Base-by-base conservation (phyloP, 1,140 invertebrate genomes). In the Dreissena polymorpha region DNA sequence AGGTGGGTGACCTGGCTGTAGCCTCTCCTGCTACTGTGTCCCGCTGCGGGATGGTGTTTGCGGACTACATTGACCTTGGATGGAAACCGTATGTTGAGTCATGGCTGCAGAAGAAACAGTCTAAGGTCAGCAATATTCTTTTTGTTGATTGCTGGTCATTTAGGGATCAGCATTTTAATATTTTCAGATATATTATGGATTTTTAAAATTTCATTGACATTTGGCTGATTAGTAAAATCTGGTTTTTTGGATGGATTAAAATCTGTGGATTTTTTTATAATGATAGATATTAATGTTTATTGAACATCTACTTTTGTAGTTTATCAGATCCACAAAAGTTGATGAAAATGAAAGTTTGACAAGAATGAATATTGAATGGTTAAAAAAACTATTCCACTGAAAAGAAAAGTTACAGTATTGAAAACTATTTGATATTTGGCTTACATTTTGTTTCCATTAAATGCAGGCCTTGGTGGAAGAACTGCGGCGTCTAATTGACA, bases 11-110 rank as follows among this genome's bases (percentile, higher is more conserved):
- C 90, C 93, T 98, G 49, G 94, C 95, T 0, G 96, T 96, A 14
- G 97, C 97, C 0, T 97, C 97, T 3, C 97, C 97, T 7, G 96
- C 97, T 0, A 97, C 97, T 0, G 96, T 97, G 13, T 97, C 96
- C 12, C 94, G 97, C 18, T 93, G 91, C 88, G 93, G 93, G 74
- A 93, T 93, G 90, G 93, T 93, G 51, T 93, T 93, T 86, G 90
- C 88, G 85, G 97, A 97, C 89, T 97, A 96, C 89, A 95, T 95
- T 86, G 96, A 97, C 86, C 95, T 96, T 90, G 96, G 96, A 55
- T 97, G 96, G 96, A 94, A 94, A 86, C 96, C 96, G 0, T 97
- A 94, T 90, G 95, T 97, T 14, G 93, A 95, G 70, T 96, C 96
- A 0, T 98, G 97, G 97, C 91, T 97, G 8, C 93, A 95, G 16